Evolutionary conservation across 2,888 invertebrate species (phyloP), one percentile per base, ranked within the genome.

Genomic region (Netelia melanura): DNA sequence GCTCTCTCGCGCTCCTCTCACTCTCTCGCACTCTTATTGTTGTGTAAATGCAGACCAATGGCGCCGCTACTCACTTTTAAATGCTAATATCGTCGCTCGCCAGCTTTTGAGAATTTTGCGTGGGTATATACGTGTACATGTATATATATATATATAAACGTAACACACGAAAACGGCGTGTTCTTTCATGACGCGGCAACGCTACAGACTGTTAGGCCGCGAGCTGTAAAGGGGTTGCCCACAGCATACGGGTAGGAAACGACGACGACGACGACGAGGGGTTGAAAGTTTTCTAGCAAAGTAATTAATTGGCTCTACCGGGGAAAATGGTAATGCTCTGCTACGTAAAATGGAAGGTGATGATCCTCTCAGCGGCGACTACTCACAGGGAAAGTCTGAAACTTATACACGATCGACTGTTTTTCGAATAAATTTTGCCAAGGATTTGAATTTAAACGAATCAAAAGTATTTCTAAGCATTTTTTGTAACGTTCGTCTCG

Each of bases 1-100:
- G 83, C 89, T 74, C 74, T 87, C 90, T 89, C 90, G 88, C 81
- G 75, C 87, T 67, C 79, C 87, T 90, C 92, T 75, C 82, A 85
- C 90, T 89, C 90, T 87, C 83, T 75, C 87, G 52, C 74, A 86
- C 90, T 88, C 90, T 93, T 91, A 93, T 93, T 93, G 92, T 93
- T 93, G 93, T 93, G 93, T 93, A 93, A 93, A 93, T 93, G 91
- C 90, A 88, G 90, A 90, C 91, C 93, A 93, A 93, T 93, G 92
- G 92, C 92, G 92, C 91, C 92, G 92, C 91, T 89, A 88, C 88
- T 87, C 88, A 90, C 91, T 92, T 93, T 92, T 91, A 92, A 93
- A 93, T 93, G 93, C 91, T 93, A 92, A 93, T 93, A 91, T 87
- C 86, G 84, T 85, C 86, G 85, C 86, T 87, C 88, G 87, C 91